A percentile compares a stretch with the other conserved stretches of the same genome.
Conservation (phyloP, 2,797 vertebrate species). For the Protonibea diacanthus region DNA sequence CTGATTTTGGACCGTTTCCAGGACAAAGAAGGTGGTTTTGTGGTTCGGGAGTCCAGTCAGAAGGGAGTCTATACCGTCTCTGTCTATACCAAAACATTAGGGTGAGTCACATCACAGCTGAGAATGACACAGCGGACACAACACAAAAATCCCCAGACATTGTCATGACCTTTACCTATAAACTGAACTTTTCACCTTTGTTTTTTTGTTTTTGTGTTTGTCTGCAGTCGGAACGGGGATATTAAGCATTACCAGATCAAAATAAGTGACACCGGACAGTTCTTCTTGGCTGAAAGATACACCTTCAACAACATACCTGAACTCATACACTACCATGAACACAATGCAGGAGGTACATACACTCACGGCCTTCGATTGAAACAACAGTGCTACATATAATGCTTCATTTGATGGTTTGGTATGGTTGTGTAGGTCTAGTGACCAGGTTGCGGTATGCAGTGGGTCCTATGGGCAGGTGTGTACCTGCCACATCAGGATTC, state of each 20-base stretch:
- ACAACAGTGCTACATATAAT: accelerated
- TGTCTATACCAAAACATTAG: constrained; percentile 82
- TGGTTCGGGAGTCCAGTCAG: constrained; percentile 92
- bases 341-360: constrained; percentile 90
- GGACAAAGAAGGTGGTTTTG: constrained; percentile 90
- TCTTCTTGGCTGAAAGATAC: constrained; percentile 89
- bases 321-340: constrained; percentile 89
- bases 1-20: constrained; percentile 56
- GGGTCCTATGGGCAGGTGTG: constrained; percentile 81
- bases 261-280: constrained; percentile 79
- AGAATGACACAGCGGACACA: neutral
- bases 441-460: constrained; percentile 88
- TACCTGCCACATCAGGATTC: constrained; percentile 84
- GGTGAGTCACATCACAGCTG: constrained; percentile 71
- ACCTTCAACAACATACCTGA: constrained; percentile 88
- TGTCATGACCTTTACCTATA: neutral
- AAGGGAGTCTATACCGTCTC: constrained; percentile 89
- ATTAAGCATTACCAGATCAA: constrained; percentile 93
- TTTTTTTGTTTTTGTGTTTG: constrained; percentile 7
- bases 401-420: neutral
- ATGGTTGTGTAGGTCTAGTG: constrained; percentile 82
- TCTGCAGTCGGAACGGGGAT: constrained; percentile 52
- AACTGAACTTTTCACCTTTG: too few relatives aligned
- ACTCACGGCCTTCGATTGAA: neutral
- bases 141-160: neutral